These are phyloP conservation scores for Sesia bembeciformis DNA, from an alignment of 2,888 invertebrate species.

Conservation along the genomic window DNA sequence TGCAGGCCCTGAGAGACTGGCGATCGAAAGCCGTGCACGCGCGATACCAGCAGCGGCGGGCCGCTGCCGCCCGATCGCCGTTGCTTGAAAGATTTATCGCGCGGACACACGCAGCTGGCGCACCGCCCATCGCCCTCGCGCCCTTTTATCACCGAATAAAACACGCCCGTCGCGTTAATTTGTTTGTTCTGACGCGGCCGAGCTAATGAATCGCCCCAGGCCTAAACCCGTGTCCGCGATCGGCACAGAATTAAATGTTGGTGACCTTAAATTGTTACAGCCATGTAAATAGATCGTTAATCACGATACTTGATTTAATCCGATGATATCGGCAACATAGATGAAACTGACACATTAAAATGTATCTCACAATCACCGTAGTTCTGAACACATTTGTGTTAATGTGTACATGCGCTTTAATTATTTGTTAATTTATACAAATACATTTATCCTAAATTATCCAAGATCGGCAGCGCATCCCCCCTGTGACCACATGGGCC, in stretches of 20 bases:
- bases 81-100: conserved; percentile 51
- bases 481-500: no score
- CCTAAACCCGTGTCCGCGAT: conserved; percentile 57
- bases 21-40: conserved; percentile 2
- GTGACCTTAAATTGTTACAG: conserved; percentile 56
- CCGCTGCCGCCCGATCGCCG: conserved; percentile 15
- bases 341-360: no score
- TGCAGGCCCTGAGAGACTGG: no score
- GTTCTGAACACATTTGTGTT: no score
- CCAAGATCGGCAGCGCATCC: no score
- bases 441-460: no score
- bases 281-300: conserved; percentile 62
- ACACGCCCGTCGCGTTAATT: conserved; percentile 68
- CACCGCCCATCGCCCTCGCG: conserved; percentile 34
- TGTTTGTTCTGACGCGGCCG: conserved; percentile 69
- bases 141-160: conserved; percentile 67
- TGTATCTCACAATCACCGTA: no score
- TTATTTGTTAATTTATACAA: no score
- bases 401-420: no score
- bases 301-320: conserved; percentile 18
- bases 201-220: conserved; percentile 69
- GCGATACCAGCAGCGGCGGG: conserved; percentile 8
- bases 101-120: conserved; percentile 60
- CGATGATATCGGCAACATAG: no score
- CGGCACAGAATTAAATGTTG: conserved; percentile 57